Percentiles rank a stretch among this genome's conserved stretches.
These are phyloP conservation scores for Eubasilissa regina DNA, from an alignment of 1,140 invertebrate species.

Conservation along the genomic window DNA sequence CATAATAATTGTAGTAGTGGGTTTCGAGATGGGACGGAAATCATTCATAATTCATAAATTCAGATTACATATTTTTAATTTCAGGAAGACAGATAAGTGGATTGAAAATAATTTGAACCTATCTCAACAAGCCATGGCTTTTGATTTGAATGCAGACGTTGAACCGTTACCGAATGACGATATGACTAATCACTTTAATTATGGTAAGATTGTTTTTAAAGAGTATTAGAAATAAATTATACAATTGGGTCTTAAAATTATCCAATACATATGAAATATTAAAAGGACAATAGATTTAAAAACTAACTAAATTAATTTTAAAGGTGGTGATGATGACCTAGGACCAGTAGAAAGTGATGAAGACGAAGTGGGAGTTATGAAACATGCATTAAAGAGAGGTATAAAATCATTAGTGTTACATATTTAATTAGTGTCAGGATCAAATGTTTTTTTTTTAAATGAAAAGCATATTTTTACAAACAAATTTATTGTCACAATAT, in stretches of 20 bases:
- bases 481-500: too few species aligned
- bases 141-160: slow-evolving; percentile 71
- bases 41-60: too few species aligned
- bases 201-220: slow-evolving; percentile 41
- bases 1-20: too few species aligned
- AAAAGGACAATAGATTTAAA: not conserved
- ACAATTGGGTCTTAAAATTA: too few species aligned
- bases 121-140: slow-evolving; percentile 70
- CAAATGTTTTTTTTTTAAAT: too few species aligned
- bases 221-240: too few species aligned
- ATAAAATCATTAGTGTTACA: slow-evolving; percentile 12
- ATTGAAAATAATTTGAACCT: slow-evolving; percentile 69
- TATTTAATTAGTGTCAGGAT: too few species aligned
- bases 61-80: slow-evolving; percentile 56
- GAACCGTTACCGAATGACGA: slow-evolving; percentile 70
- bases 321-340: slow-evolving; percentile 67
- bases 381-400: slow-evolving; percentile 63
- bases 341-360: slow-evolving; percentile 67
- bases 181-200: slow-evolving; percentile 49
- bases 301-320: slow-evolving; percentile 61
- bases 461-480: too few species aligned
- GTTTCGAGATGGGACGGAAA: too few species aligned
- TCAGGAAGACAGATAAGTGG: slow-evolving; percentile 63
- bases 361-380: slow-evolving; percentile 67
- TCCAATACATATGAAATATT: not conserved